Percentiles rank a stretch among this genome's conserved stretches.
Evolutionary conservation across 2,113 vertebrate genomes (phyloP).

Genomic region (Festucalex cinctus): DNA sequence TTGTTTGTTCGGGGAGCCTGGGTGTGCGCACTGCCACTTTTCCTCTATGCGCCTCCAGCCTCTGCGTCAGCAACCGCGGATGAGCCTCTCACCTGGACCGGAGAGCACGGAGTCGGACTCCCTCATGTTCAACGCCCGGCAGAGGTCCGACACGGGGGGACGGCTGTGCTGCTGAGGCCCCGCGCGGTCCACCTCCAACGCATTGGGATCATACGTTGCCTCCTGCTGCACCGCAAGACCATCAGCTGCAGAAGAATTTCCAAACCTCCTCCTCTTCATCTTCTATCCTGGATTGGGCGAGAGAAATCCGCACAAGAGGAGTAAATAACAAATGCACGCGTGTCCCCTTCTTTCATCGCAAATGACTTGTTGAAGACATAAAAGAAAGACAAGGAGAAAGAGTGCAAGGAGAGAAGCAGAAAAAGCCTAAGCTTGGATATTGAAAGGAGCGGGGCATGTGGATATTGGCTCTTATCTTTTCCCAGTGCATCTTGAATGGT

Average conservation of each 20-base stretch:
- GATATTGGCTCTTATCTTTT: slow-evolving; percentile 93
- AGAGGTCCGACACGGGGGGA: slow-evolving; percentile 69
- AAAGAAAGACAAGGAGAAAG: slow-evolving; percentile 58
- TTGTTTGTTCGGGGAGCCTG: background rate
- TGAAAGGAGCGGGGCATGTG: slow-evolving; percentile 91
- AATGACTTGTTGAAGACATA: slow-evolving; percentile 67
- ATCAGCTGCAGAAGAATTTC: slow-evolving; percentile 64
- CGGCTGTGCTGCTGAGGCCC: slow-evolving; percentile 69
- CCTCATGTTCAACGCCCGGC: slow-evolving; percentile 60
- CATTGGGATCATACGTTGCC: slow-evolving; percentile 57
- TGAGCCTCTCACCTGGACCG: slow-evolving; percentile 78
- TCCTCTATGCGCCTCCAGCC: slow-evolving; percentile 64
- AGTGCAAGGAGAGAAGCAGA: slow-evolving; percentile 67
- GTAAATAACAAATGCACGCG: slow-evolving; percentile 28
- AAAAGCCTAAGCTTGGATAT: slow-evolving; percentile 78
- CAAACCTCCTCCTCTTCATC: slow-evolving; percentile 66
- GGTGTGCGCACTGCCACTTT: slow-evolving; percentile 21
- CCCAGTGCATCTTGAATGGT: slow-evolving; percentile 97
- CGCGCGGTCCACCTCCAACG: slow-evolving; percentile 46
- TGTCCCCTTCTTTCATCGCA: slow-evolving; percentile 50
- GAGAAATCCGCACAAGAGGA: slow-evolving; percentile 26
- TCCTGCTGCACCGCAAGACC: slow-evolving; percentile 68
- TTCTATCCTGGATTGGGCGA: slow-evolving; percentile 58
- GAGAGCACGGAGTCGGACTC: slow-evolving; percentile 59
- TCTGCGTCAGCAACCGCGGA: slow-evolving; percentile 69